Conservation (phyloP, 1,140 invertebrate species). For the Drosophila chauvacae region DNA sequence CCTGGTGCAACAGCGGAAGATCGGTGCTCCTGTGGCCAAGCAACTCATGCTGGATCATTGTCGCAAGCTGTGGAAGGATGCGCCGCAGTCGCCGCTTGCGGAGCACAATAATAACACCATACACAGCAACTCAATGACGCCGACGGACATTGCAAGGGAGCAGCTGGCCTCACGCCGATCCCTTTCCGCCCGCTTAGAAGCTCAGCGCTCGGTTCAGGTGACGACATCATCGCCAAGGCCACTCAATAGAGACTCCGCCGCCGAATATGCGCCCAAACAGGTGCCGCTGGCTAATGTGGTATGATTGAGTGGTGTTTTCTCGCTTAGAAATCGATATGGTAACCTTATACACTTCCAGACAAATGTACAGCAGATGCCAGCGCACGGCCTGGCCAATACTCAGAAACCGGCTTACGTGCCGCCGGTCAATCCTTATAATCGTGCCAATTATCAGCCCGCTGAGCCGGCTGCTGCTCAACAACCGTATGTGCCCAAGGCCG, state of each 20-base stretch:
- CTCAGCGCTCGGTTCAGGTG: conserved; percentile 52
- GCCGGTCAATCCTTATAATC: conserved; percentile 47
- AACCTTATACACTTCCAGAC: conserved; percentile 43
- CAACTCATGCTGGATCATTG: conserved; percentile 76
- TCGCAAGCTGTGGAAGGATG: conserved; percentile 66
- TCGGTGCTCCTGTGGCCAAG: conserved; percentile 65
- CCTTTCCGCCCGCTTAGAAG: conserved; percentile 67
- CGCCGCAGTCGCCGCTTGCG: conserved; percentile 32
- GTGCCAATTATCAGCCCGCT: conserved; percentile 56
- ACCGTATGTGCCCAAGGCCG: conserved; percentile 58
- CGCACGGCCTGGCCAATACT: conserved; percentile 51
- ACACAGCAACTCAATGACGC: conserved; percentile 45
- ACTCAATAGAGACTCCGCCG: conserved; percentile 26
- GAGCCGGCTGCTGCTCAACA: conserved; percentile 39
- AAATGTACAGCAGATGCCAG: conserved; percentile 51
- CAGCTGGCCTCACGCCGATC: conserved; percentile 66
- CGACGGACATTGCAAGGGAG: conserved; percentile 65
- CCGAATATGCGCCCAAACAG: conserved; percentile 30
- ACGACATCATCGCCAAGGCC: conserved; percentile 34
- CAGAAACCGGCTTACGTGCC: conserved; percentile 43
- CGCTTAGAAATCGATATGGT: background rate
- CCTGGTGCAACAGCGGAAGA: conserved; percentile 74
- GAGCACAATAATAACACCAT: conserved; percentile 63
- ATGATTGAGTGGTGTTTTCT: conserved; percentile 5
- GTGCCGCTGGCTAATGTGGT: conserved; percentile 65